Base-by-base conservation (phyloP, 2,797 vertebrate genomes). In the Enteromius mattozi region DNA sequence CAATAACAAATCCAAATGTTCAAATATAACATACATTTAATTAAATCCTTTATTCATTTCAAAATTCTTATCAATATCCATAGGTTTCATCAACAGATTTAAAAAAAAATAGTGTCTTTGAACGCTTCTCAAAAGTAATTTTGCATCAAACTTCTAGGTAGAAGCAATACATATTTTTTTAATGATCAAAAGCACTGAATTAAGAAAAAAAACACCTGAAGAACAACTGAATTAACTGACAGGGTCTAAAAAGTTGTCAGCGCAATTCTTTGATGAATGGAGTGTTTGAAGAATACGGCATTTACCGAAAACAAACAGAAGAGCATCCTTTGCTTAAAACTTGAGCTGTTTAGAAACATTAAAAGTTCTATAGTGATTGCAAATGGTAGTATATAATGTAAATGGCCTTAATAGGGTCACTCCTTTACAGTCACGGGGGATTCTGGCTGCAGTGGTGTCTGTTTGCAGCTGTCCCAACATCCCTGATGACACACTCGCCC, bases 391-490 rank as follows among this genome's bases (percentile, higher is more conserved):
- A 77, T 24, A 40, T 77, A 75, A n/a, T 35, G 47, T 24, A 59
- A 1, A 8, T 40, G 51, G 21, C 33, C 6, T 7, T 21, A 74
- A 19, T 54, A 54, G 2, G 0, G 47, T 54, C 24, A 72, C 24
- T 35, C 47, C 71, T 10, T 10, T 24, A 81, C n/a, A 37, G 74
- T 78, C 71, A 27, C n/a, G 4, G 6, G 63, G 69, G 68, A 69
- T 65, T 14, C 14, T 24, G 24, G 30, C 21, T 69, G 56, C 35
- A 84, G 33, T 19, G 27, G 56, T 75, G 49, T 78, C 78, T 49
- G 45, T 63, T 54, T 47, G 4, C 79, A 80, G 54, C 54, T 42
- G 72, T 65, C 66, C 42, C 77, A 72, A 65, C 65, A 77, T 69
- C 45, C 14, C 56, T 24, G 65, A 59, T 56, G 33, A 17, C 72